Evolutionary conservation across 2,113 vertebrate genomes (phyloP).

Genomic region (Rousettus leschenaultii): DNA sequence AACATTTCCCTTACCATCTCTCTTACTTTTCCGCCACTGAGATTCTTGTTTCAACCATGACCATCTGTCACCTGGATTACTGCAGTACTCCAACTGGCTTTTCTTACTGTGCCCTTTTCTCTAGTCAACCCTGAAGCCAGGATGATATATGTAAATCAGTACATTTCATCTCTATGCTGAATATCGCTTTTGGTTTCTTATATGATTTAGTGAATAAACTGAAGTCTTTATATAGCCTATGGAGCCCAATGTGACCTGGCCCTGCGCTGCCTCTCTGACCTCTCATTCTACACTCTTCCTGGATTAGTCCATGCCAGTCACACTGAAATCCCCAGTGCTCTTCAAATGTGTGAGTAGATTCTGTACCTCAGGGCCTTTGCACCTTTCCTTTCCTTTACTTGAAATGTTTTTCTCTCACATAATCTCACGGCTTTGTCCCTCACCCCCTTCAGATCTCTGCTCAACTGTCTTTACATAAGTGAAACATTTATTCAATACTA

Average conservation of each 20-base stretch:
- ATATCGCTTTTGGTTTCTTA: background rate
- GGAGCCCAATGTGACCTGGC: background rate
- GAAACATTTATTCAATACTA: background rate
- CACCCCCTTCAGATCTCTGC: background rate
- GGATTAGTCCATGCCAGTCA: background rate
- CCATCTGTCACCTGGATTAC: background rate
- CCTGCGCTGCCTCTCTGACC: background rate
- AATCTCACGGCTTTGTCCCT: background rate
- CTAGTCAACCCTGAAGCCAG: background rate
- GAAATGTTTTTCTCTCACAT: background rate
- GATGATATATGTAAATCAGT: background rate
- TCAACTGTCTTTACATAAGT: background rate
- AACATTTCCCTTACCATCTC: background rate
- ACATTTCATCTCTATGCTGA: background rate
- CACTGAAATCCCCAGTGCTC: fast-evolving
- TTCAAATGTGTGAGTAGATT: background rate
- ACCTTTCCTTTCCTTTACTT: background rate
- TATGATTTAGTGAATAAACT: background rate
- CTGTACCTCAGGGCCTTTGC: background rate
- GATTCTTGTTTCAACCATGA: background rate
- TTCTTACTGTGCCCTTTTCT: background rate
- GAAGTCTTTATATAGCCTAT: background rate
- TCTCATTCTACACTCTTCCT: background rate
- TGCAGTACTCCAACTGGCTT: background rate
- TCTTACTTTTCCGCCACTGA: background rate